phyloP scores from a whole-genome alignment of 2,888 invertebrate species.

The Drosophila limbata region DNA sequence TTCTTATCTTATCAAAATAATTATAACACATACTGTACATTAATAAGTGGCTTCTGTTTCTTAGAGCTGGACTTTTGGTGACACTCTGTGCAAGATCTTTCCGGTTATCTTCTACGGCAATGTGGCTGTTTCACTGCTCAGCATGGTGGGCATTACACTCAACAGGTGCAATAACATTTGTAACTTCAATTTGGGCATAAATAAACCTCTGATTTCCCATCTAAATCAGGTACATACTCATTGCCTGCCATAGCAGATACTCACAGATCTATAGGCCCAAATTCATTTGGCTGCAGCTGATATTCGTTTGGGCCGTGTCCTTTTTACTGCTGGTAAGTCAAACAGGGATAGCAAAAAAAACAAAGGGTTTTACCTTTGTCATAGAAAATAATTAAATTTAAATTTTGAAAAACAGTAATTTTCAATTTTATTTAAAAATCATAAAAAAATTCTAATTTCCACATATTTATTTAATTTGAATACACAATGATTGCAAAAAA shows the following conservation, averaged over 20 bases:
- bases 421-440: too few species aligned
- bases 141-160: slow-evolving; percentile 95
- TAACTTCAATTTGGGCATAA: not conserved
- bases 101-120: slow-evolving; percentile 96
- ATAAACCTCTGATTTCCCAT: not conserved
- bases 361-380: too few species aligned
- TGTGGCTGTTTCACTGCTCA: slow-evolving; percentile 93
- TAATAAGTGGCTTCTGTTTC: not conserved
- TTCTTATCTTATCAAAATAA: not conserved
- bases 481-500: too few species aligned
- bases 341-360: not conserved
- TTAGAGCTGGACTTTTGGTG: slow-evolving; percentile 91
- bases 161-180: slow-evolving; percentile 88
- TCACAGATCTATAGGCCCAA: slow-evolving; percentile 90
- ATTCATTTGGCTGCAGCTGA: slow-evolving; percentile 91
- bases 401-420: too few species aligned
- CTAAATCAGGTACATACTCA: slow-evolving; percentile 91
- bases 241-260: slow-evolving; percentile 93
- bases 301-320: slow-evolving; percentile 92
- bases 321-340: slow-evolving; percentile 89
- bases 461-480: too few species aligned
- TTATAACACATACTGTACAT: not conserved
- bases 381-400: too few species aligned
- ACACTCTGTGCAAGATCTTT: slow-evolving; percentile 92
- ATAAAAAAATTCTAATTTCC: too few species aligned